These are phyloP conservation scores for Sturnus vulgaris DNA, from an alignment of 2,113 vertebrate genomes.

Conservation along the genomic window DNA sequence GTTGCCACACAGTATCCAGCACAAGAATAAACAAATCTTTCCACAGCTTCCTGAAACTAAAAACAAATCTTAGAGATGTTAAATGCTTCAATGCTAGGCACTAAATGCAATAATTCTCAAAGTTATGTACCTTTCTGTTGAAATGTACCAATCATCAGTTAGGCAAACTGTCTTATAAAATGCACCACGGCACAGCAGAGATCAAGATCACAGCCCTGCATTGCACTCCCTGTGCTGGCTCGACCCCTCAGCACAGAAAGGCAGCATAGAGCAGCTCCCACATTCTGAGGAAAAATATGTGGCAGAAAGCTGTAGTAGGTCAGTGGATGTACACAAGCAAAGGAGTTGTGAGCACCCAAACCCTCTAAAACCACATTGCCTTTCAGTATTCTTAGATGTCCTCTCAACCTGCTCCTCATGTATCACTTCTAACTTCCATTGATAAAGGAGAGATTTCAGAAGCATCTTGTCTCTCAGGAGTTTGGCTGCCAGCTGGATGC, in stretches of 20 bases:
- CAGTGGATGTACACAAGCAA: neutral
- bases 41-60: constrained; percentile 93
- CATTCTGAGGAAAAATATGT: neutral
- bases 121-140: neutral
- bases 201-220: neutral
- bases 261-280: neutral
- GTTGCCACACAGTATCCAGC: constrained; percentile 98
- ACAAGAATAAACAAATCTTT: constrained; percentile 94
- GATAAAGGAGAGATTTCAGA: neutral
- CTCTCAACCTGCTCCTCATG: neutral
- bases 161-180: neutral
- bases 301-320: neutral
- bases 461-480: neutral
- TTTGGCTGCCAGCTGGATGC: neutral
- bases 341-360: neutral
- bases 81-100: neutral
- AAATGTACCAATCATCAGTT: neutral
- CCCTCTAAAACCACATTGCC: neutral
- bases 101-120: neutral
- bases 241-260: neutral
- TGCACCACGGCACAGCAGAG: neutral
- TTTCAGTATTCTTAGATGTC: neutral
- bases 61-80: neutral
- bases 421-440: neutral
- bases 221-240: neutral